Conservation (phyloP, 2,888 invertebrate species). For the Synergus umbraculus region DNA sequence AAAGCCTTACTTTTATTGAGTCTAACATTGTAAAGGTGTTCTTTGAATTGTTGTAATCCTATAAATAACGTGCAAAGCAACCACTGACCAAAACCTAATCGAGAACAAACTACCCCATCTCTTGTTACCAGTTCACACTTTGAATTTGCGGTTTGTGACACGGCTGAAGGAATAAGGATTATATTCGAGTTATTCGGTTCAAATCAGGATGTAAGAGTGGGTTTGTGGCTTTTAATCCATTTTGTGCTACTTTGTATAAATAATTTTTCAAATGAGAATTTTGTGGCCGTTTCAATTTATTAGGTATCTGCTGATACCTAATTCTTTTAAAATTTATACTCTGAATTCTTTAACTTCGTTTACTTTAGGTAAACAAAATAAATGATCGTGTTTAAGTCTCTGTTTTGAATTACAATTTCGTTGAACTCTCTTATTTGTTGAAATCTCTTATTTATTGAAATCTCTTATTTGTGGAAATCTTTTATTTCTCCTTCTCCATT, state of each 20-base stretch:
- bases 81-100: constrained; percentile 9
- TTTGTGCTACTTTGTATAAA: not conserved
- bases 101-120: constrained; percentile 9
- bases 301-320: not conserved
- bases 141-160: constrained; percentile 8
- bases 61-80: constrained; percentile 14
- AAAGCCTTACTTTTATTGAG: not conserved
- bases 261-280: not conserved
- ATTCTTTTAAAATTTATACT: no score
- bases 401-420: no score
- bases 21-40: not conserved
- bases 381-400: no score
- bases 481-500: no score
- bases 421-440: no score
- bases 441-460: no score
- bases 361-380: no score
- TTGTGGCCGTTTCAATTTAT: not conserved
- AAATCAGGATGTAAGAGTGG: not conserved
- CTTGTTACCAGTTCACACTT: constrained; percentile 13
- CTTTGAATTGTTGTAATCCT: not conserved
- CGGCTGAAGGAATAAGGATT: not conserved
- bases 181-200: not conserved
- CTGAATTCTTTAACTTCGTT: no score
- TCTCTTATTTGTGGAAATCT: no score
- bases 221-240: not conserved